Evolutionary conservation across 1,140 invertebrate species (phyloP), one percentile per base, ranked within the genome.

Genomic region (Pachyrhynchus sulphureomaculatus): DNA sequence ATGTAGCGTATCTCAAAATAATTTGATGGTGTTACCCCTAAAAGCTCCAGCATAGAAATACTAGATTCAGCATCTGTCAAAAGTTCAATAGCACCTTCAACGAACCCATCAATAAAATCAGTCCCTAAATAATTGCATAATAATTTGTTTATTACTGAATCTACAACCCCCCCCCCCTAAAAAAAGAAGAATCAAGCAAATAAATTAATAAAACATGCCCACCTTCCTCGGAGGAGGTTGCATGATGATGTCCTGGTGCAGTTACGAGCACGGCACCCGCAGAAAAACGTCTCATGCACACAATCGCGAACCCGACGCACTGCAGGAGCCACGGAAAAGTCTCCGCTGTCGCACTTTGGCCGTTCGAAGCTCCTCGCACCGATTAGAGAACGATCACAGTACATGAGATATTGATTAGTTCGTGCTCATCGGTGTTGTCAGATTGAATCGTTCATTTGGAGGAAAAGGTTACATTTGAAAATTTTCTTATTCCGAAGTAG

Each of bases 151-250:
- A n/a, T n/a, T n/a, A n/a, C n/a, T n/a, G n/a, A n/a, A n/a, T n/a
- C n/a, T n/a, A n/a, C n/a, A n/a, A n/a, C n/a, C n/a, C n/a, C n/a
- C n/a, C n/a, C n/a, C n/a, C n/a, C n/a, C n/a, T n/a, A n/a, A n/a
- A n/a, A n/a, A n/a, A n/a, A n/a, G n/a, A n/a, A n/a, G n/a, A n/a
- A n/a, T 52, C 1, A 13, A 32, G 17, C 15, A 17, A 41, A 2
- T 15, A 17, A 2, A 29, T n/a, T n/a, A 51, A 51, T 8, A 21
- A 5, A 15, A n/a, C 32, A 37, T 64, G 55, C 66, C 84, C 79
- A 88, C 87, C 85, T 88, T 88, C 79, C 87, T 85, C 73, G 87
- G 87, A 64, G 86, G 87, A 66, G 86, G 87, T 81, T 88, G 87
- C 87, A 88, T 88, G 54, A 13, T 13, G 15, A 20, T 45, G 32